Evolutionary conservation across 2,797 vertebrate species (phyloP).

Genomic region (Salmo trutta): DNA sequence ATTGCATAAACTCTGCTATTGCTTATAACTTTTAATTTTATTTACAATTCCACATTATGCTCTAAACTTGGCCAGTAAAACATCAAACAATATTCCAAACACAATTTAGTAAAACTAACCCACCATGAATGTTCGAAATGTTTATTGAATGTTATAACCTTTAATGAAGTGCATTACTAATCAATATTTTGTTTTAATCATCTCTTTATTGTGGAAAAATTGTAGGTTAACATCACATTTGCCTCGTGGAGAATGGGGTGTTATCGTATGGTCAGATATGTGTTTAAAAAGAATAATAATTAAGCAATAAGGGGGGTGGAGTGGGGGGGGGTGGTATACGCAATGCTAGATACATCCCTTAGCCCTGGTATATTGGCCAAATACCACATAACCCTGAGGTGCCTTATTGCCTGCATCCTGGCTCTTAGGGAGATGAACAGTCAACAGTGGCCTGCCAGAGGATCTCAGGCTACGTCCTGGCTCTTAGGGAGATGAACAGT

Average conservation of each 20-base stretch:
- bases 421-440: no score
- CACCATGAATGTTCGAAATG: background rate
- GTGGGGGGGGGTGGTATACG: no score
- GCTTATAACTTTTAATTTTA: background rate
- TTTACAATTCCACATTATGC: background rate
- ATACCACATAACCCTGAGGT: no score
- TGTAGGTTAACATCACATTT: background rate
- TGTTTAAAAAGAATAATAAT: background rate
- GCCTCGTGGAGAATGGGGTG: background rate
- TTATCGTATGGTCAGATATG: background rate
- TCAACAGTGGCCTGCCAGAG: no score
- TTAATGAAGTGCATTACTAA: background rate
- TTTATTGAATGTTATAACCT: background rate
- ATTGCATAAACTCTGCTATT: background rate
- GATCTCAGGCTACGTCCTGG: no score
- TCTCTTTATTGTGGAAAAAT: background rate
- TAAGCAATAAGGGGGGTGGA: background rate
- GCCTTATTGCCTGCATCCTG: no score
- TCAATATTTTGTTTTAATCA: background rate
- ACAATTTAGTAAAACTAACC: background rate
- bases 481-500: no score
- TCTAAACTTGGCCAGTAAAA: background rate
- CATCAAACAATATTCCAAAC: background rate
- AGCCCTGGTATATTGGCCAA: no score
- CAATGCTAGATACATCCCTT: no score